phyloP scores from a whole-genome alignment of 1,140 invertebrate genomes.

The Bombus huntii region DNA sequence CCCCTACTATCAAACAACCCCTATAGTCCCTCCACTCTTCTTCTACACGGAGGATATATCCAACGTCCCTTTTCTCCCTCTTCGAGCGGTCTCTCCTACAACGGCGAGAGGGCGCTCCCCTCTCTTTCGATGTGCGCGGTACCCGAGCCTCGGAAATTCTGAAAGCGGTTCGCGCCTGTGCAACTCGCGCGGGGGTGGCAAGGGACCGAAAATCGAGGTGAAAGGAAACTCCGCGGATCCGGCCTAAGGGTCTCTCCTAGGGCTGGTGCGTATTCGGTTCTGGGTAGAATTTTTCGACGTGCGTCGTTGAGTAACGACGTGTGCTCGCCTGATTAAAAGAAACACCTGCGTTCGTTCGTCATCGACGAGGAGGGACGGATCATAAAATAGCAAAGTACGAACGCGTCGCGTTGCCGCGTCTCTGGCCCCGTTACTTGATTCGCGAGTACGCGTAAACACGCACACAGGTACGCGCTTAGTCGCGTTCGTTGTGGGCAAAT shows the following conservation, averaged over 20 bases:
- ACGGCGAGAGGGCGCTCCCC: conserved; percentile 25
- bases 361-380: not conserved
- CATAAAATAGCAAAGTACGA: no score
- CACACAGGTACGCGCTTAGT: conserved; percentile 7
- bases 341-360: no score
- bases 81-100: conserved; percentile 19
- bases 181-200: conserved; percentile 66
- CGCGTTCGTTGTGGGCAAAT: not conserved
- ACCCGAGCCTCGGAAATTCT: conserved; percentile 67
- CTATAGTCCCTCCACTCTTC: conserved; percentile 11
- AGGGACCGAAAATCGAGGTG: conserved; percentile 72
- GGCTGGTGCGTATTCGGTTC: conserved; percentile 68
- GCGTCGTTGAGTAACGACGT: not conserved
- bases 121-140: conserved; percentile 58
- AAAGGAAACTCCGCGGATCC: conserved; percentile 75
- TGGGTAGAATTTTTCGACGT: not conserved
- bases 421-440: not conserved
- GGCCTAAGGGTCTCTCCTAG: conserved; percentile 75
- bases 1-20: conserved; percentile 28
- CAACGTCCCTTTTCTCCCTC: conserved; percentile 55
- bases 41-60: conserved; percentile 5
- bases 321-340: not conserved
- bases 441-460: conserved; percentile 24
- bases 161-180: conserved; percentile 74
- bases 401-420: conserved; percentile 17